Evolutionary conservation across 2,113 vertebrate species (phyloP).

Genomic region (Trinectes maculatus): DNA sequence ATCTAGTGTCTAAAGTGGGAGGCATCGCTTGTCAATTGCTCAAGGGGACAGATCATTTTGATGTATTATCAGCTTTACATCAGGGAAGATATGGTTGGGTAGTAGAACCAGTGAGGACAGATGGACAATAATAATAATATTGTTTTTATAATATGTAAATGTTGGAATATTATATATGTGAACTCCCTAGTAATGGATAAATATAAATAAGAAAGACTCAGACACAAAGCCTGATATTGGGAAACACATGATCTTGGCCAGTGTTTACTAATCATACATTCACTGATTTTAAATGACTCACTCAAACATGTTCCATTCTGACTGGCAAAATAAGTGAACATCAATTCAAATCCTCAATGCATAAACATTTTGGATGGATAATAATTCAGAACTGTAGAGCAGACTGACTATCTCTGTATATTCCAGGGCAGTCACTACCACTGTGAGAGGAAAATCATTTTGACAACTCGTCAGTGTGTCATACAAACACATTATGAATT

Average conservation of each 20-base stretch:
- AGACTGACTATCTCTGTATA: slow-evolving; percentile 65
- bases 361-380: slow-evolving; percentile 56
- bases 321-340: slow-evolving; percentile 64
- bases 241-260: slow-evolving; percentile 32
- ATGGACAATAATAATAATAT: no score
- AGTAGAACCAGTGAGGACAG: slow-evolving; percentile 20
- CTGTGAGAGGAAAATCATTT: slow-evolving; percentile 58
- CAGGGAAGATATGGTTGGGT: slow-evolving; percentile 28
- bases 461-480: slow-evolving; percentile 70
- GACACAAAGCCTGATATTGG: slow-evolving; percentile 23
- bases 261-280: slow-evolving; percentile 66
- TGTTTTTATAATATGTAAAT: slow-evolving; percentile 36
- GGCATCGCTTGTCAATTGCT: slow-evolving; percentile 73
- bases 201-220: slow-evolving; percentile 35
- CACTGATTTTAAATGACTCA: slow-evolving; percentile 63
- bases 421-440: slow-evolving; percentile 53
- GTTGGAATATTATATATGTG: neutral
- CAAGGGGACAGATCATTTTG: slow-evolving; percentile 49
- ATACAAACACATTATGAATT: slow-evolving; percentile 73
- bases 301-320: slow-evolving; percentile 47
- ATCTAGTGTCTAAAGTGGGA: slow-evolving; percentile 77
- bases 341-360: slow-evolving; percentile 62
- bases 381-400: slow-evolving; percentile 63
- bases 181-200: slow-evolving; percentile 26
- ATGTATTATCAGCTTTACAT: slow-evolving; percentile 55